Evolutionary conservation across 2,113 vertebrate genomes (phyloP).

Genomic region (Microtus oregoni): DNA sequence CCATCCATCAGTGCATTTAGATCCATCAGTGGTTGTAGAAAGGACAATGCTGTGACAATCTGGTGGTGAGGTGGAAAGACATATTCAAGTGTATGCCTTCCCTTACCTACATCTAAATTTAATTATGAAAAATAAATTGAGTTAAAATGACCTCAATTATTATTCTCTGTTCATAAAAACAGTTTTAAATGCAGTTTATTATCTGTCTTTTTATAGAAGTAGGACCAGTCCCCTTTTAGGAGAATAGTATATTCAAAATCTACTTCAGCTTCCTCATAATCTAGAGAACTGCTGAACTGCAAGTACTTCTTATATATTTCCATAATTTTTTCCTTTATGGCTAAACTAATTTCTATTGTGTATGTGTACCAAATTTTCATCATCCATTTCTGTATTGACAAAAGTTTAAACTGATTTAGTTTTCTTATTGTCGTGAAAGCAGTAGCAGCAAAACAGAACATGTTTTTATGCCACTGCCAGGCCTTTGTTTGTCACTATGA

Average conservation of each 20-base stretch:
- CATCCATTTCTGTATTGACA: neutral
- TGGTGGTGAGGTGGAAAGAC: neutral
- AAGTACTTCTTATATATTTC: neutral
- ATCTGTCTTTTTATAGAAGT: neutral
- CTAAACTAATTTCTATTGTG: neutral
- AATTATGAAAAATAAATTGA: constrained; percentile 17
- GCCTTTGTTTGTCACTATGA: too few species aligned
- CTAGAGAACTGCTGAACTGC: neutral
- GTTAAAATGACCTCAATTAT: neutral
- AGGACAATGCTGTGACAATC: neutral
- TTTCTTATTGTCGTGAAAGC: neutral
- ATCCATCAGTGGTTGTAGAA: neutral
- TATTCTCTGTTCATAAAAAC: neutral
- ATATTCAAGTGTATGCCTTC: neutral
- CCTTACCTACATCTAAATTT: neutral
- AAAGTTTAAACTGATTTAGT: neutral
- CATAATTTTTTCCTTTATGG: neutral
- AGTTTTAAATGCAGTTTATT: constrained; percentile 11
- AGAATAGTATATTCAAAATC: neutral
- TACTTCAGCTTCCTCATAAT: neutral
- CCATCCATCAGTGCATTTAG: too few species aligned
- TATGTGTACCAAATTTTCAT: neutral
- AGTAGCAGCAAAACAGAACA: neutral
- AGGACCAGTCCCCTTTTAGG: neutral
- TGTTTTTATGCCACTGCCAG: too few species aligned